Evolutionary conservation across 1,140 invertebrate genomes (phyloP).

Genomic region (Dendrolimus punctatus): DNA sequence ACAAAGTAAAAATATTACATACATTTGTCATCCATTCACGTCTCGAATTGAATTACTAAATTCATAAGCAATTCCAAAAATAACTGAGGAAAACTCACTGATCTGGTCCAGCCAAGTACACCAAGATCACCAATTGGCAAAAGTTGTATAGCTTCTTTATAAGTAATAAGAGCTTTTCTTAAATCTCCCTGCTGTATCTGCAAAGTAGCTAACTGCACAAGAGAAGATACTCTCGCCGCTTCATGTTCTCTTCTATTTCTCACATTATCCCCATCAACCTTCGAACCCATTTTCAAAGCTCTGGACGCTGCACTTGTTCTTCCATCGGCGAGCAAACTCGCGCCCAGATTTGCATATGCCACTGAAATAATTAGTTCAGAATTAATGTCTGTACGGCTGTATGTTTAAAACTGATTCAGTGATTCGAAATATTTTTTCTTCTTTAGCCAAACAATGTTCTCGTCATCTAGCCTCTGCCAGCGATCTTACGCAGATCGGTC

Average conservation of each 20-base stretch:
- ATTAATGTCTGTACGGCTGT: not conserved
- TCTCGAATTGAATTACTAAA: no score
- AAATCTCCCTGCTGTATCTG: slow-evolving; percentile 1
- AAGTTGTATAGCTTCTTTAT: slow-evolving; percentile 87
- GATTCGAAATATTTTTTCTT: no score
- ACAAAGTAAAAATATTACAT: no score
- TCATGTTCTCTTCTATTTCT: slow-evolving; percentile 93
- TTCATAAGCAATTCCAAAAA: no score
- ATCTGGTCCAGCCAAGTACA: slow-evolving; percentile 52
- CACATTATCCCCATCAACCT: slow-evolving; percentile 87
- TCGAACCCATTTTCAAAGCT: slow-evolving; percentile 85
- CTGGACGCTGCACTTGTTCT: slow-evolving; percentile 87
- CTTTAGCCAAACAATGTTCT: no score
- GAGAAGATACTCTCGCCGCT: slow-evolving; percentile 89
- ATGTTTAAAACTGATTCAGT: no score
- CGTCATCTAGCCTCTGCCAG: no score
- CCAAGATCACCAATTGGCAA: slow-evolving; percentile 74
- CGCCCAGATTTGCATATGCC: slow-evolving; percentile 95
- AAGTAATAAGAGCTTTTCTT: slow-evolving; percentile 82
- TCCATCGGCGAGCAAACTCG: slow-evolving; percentile 87
- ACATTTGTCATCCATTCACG: no score
- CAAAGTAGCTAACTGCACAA: slow-evolving; percentile 85
- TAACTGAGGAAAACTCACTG: no score
- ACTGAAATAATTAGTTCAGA: slow-evolving; percentile 72
- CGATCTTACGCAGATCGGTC: no score